Conservation (phyloP, 1,140 invertebrate species). For the Eupristina koningsbergeri region DNA sequence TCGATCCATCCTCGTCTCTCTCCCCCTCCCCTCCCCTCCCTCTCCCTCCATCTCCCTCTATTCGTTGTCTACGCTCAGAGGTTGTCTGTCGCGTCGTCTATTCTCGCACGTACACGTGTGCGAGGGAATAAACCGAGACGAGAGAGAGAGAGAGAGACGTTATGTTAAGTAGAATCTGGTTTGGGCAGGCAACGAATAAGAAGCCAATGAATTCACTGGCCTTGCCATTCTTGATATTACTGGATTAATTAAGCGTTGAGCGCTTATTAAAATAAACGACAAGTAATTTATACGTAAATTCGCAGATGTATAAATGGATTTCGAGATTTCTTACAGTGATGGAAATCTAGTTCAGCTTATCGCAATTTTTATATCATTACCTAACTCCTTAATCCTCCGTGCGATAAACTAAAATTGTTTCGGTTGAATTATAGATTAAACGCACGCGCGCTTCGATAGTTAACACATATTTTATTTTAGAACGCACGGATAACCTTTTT, state of each 20-base stretch:
- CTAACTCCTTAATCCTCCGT: background rate
- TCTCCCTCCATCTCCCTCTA: background rate
- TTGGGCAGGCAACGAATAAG: conserved; percentile 6
- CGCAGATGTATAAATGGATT: background rate
- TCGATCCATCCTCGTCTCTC: conserved; percentile 5
- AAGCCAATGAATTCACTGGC: conserved; percentile 4
- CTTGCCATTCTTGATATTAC: conserved; percentile 26
- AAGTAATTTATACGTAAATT: conserved; percentile 3
- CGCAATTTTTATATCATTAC: background rate
- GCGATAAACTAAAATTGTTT: background rate
- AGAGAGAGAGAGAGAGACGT: background rate
- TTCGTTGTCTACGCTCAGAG: background rate
- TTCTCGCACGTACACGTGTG: conserved; percentile 4
- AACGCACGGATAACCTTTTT: background rate
- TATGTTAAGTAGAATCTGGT: conserved; percentile 36
- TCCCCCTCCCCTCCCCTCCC: background rate
- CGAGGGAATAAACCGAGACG: background rate
- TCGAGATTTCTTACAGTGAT: background rate
- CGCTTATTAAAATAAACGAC: conserved; percentile 29
- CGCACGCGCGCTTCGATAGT: background rate
- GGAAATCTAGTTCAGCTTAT: background rate
- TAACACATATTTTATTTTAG: background rate
- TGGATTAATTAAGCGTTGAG: conserved; percentile 18
- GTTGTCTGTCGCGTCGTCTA: background rate
- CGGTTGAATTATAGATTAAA: background rate